Percentiles rank a stretch among this genome's conserved stretches.
These are phyloP conservation scores for Muscina levida DNA, from an alignment of 2,888 invertebrate species.

Conservation along the genomic window DNA sequence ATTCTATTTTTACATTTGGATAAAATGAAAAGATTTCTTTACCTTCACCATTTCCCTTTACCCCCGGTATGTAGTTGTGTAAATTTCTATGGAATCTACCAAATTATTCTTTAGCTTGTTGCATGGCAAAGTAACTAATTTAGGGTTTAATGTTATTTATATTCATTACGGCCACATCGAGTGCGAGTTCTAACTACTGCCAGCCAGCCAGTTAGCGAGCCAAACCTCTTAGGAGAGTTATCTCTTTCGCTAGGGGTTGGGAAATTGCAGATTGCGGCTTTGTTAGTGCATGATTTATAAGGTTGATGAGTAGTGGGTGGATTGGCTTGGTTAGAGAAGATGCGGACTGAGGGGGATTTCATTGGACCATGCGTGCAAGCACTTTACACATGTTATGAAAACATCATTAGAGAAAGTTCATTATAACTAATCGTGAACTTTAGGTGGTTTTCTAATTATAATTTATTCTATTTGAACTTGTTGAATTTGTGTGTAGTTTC, in stretches of 20 bases:
- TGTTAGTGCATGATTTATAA: background rate
- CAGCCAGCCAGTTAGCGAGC: background rate
- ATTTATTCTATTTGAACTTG: too few relatives aligned
- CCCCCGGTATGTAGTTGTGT: background rate
- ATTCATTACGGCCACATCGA: slow-evolving; percentile 17
- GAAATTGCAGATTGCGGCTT: slow-evolving; percentile 17
- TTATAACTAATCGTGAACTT: too few relatives aligned
- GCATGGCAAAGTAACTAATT: slow-evolving; percentile 9
- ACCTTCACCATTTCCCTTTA: background rate
- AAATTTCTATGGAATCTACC: slow-evolving; percentile 7
- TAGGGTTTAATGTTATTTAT: slow-evolving; percentile 34
- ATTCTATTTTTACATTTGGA: slow-evolving; percentile 22
- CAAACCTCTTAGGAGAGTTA: background rate
- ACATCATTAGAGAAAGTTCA: slow-evolving; percentile 3
- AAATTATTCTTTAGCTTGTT: slow-evolving; percentile 26
- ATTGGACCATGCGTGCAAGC: too few relatives aligned
- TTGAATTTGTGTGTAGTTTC: too few relatives aligned
- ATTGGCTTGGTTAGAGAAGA: too few relatives aligned
- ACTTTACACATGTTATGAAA: background rate
- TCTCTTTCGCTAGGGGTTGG: too few relatives aligned
- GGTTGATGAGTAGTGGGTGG: too few relatives aligned
- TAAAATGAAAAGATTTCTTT: slow-evolving; percentile 20
- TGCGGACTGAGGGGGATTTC: too few relatives aligned
- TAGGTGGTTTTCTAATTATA: too few relatives aligned
- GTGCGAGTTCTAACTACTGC: background rate